Evolutionary conservation across 64 coral and sea anemone genomes (phyloP).

Genomic region (Trachythela sp.): DNA sequence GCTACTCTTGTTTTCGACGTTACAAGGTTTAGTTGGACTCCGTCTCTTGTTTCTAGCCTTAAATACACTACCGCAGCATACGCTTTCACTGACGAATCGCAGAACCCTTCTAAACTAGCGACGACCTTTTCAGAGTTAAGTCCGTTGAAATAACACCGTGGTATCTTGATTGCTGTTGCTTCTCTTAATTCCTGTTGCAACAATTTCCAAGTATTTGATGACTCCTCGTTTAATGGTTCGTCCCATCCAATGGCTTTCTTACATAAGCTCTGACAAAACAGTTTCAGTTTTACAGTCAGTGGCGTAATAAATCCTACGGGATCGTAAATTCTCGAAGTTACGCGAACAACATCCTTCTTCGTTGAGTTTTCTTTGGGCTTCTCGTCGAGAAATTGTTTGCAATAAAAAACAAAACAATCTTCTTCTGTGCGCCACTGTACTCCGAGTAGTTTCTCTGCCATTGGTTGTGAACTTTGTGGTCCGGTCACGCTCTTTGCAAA

Average conservation of each 20-base stretch:
- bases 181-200: constrained; percentile 13
- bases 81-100: constrained; percentile 22
- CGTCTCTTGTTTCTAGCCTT: constrained; percentile 13
- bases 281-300: constrained; percentile 49
- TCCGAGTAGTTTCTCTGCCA: constrained; percentile 1
- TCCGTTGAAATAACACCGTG: constrained; percentile 13
- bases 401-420: background rate
- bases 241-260: constrained; percentile 30
- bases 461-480: background rate
- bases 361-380: constrained; percentile 1
- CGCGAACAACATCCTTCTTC: constrained; percentile 20
- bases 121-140: background rate
- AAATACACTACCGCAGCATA: constrained; percentile 39
- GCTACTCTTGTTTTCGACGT: constrained; percentile 31
- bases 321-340: constrained; percentile 40
- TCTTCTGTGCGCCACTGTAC: background rate
- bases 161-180: constrained; percentile 1
- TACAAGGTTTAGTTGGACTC: background rate
- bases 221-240: constrained; percentile 35
- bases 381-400: constrained; percentile 7
- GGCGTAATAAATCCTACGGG: constrained; percentile 43
- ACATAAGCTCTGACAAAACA: constrained; percentile 34
- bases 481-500: constrained; percentile 33
- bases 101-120: constrained; percentile 20
- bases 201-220: background rate